Base-by-base conservation (phyloP, 2,888 invertebrate genomes). In the Caenorhabditis parvicauda region DNA sequence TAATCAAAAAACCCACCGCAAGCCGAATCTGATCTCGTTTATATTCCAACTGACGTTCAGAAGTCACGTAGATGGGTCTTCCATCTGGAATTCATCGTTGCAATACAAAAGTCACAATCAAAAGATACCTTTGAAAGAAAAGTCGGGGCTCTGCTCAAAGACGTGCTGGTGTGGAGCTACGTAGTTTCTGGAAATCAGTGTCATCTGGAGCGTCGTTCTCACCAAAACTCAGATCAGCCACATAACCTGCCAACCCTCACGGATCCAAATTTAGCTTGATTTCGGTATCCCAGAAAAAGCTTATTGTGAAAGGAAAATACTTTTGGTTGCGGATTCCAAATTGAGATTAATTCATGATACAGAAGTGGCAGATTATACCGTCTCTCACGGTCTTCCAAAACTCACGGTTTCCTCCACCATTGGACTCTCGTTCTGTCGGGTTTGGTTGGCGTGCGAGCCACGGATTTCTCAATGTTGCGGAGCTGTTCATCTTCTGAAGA, bases 81-180 rank as follows among this genome's bases (percentile, higher is more conserved):
- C 75, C 75, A 54, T 76, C 76, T 50, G 44, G 41, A 46, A 29
- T 24, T n/a, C 38, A 17, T n/a, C n/a, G n/a, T n/a, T n/a, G 24
- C 39, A n/a, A 35, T 49, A 3, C n/a, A 37, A 19, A 28, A n/a
- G 7, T 12, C 6, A 57, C 24, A 47, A 22, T 24, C n/a, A 22
- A 29, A 24, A 39, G 48, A n/a, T 27, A 64, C 67, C 64, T 51
- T 59, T 57, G 54, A 78, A 74, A 14, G 75, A 68, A 51, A 75
- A 79, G 59, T 79, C 79, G 12, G 79, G 71, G 4, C 74, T 67
- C 37, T 67, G 59, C 25, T 75, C 70, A 38, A 79, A 67, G n/a
- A 75, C 68, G 45, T 64, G 65, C 17, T 71, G 63, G 14, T 76
- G 65, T 2, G 79, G 79, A 21, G 66, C 70, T 4, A 56, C 56